phyloP scores from a whole-genome alignment of 1,140 invertebrate species.

The Drosophila chauvacae region DNA sequence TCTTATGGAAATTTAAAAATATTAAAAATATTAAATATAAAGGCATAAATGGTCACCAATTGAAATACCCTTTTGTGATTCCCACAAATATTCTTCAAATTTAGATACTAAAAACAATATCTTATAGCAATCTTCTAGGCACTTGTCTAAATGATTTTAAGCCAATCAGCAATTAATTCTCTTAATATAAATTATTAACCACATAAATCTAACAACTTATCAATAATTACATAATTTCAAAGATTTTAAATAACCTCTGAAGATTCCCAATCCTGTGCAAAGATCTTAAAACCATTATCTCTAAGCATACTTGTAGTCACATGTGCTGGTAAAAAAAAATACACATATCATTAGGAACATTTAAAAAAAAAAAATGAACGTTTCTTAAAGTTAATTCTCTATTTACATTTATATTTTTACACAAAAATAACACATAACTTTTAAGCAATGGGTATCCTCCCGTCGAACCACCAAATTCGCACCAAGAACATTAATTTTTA shows the following conservation, averaged over 20 bases:
- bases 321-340: neutral
- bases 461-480: neutral
- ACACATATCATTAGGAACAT: too few species aligned
- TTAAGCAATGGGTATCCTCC: neutral
- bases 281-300: neutral
- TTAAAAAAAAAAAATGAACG: too few species aligned
- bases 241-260: neutral
- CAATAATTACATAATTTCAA: too few species aligned
- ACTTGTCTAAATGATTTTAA: too few species aligned
- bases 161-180: neutral
- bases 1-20: neutral
- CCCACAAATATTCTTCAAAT: too few species aligned
- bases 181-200: neutral
- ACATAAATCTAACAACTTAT: neutral
- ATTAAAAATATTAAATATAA: too few species aligned
- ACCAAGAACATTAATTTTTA: conserved; percentile 14
- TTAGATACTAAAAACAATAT: too few species aligned
- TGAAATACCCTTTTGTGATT: too few species aligned
- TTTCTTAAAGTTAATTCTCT: neutral
- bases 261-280: neutral
- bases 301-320: neutral
- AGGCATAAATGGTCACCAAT: too few species aligned
- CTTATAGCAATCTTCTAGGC: too few species aligned
- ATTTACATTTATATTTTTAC: neutral
- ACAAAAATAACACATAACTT: too few species aligned